Evolutionary conservation across 2,888 invertebrate genomes (phyloP), one percentile per base, ranked within the genome.

Genomic region (Mayetiola destructor): DNA sequence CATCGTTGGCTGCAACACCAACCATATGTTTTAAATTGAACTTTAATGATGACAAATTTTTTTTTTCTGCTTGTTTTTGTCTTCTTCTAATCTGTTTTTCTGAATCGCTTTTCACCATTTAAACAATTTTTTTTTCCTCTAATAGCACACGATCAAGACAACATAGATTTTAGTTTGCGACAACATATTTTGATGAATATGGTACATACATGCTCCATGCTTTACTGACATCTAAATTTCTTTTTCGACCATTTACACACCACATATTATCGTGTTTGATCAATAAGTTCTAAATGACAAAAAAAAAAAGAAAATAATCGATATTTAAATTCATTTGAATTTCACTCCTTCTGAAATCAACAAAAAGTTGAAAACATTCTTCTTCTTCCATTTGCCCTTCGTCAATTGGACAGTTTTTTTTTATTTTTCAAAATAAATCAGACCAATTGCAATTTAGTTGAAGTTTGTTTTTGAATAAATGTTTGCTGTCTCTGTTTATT

Each of bases 41-140:
- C 55, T 55, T 55, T 55, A 32, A 55, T 55, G 35, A 55, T 55
- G 55, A 55, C 55, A 36, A 32, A 55, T 55, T 36, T 55, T 55
- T 55, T 30, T 30, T 55, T 55, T 55, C 36, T 14, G 27, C n/a
- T 20, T n/a, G 8, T 29, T 18, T 54, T 55, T 35, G 6, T 35
- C 48, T 48, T 48, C 5, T 48, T 27, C 27, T n/a, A n/a, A 48
- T 48, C 12, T 32, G 32, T 8, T 9, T 23, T 23, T n/a, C n/a
- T 48, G 4, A 23, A 2, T 48, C 12, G 12, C 27, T n/a, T 27
- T 3, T 5, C 32, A 32, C n/a, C n/a, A n/a, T n/a, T n/a, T n/a
- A n/a, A n/a, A n/a, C n/a, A n/a, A n/a, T n/a, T n/a, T n/a, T n/a
- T n/a, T n/a, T n/a, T n/a, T n/a, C n/a, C n/a, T n/a, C n/a, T n/a